These are phyloP conservation scores for Malacoraja senta DNA, from an alignment of 2,797 vertebrate genomes.

Conservation along the genomic window DNA sequence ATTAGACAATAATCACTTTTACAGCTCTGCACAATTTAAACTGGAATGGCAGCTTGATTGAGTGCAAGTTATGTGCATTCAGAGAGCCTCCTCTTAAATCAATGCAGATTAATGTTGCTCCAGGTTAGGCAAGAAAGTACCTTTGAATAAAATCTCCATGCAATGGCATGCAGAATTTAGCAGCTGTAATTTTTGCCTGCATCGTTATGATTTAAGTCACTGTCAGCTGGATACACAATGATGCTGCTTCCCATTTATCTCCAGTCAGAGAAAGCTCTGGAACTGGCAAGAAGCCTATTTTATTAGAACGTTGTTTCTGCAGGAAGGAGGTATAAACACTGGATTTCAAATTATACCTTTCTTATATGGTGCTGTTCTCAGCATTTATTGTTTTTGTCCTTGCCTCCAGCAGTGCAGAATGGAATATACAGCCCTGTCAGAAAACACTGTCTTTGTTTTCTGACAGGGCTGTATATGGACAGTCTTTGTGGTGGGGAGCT, in stretches of 20 bases:
- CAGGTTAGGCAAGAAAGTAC: background rate
- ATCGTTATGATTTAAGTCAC: background rate
- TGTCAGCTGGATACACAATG: constrained; percentile 17
- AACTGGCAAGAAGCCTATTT: background rate
- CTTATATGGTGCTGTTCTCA: background rate
- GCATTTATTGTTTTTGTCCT: background rate
- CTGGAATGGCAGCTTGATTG: background rate
- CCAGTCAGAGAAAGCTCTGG: constrained; percentile 10
- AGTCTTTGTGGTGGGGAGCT: background rate
- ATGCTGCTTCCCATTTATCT: constrained; percentile 11
- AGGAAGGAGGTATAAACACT: background rate
- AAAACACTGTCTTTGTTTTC: background rate
- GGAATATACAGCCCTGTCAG: background rate
- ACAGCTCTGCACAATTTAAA: background rate
- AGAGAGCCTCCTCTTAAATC: background rate
- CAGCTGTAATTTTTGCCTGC: background rate
- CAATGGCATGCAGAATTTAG: constrained; percentile 9
- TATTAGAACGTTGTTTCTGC: background rate
- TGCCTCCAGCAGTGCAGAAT: background rate
- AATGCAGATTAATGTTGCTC: constrained; percentile 1
- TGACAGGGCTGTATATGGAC: no score
- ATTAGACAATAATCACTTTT: background rate
- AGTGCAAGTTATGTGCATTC: background rate
- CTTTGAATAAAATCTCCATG: constrained; percentile 2
- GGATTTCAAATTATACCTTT: background rate